Conservation (phyloP, 2,888 invertebrate genomes). For the Nowickia ferox region DNA sequence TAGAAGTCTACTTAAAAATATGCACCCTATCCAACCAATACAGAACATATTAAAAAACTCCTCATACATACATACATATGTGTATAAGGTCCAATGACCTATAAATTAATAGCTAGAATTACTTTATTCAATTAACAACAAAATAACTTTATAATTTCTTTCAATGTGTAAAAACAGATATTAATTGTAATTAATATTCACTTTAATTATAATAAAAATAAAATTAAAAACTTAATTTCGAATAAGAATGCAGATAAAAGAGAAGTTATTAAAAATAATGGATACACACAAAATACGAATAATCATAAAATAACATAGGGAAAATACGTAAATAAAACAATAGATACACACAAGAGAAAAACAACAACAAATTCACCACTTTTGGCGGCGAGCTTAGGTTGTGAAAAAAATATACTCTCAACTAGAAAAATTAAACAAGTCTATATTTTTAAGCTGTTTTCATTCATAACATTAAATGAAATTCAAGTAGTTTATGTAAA, state of each 20-base stretch:
- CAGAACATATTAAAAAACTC: too few species aligned
- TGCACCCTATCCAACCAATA: too few species aligned
- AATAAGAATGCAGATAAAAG: conserved; percentile 27
- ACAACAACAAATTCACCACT: conserved; percentile 68
- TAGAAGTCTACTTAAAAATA: too few species aligned
- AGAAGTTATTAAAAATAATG: conserved; percentile 61
- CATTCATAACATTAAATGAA: not conserved
- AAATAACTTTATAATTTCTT: conserved; percentile 28
- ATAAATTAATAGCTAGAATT: conserved; percentile 1
- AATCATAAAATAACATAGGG: conserved; percentile 46
- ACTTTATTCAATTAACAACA: conserved; percentile 13
- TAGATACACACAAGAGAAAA: conserved; percentile 45
- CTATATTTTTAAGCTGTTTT: not conserved
- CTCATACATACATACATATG: too few species aligned
- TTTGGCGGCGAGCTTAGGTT: conserved; percentile 50
- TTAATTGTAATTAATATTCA: conserved; percentile 38
- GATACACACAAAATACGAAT: conserved; percentile 71
- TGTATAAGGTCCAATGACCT: conserved; percentile 51
- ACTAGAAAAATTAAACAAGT: not conserved
- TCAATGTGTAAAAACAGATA: conserved; percentile 19
- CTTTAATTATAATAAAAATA: conserved; percentile 32
- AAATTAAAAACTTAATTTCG: conserved; percentile 16
- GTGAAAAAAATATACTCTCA: conserved; percentile 16
- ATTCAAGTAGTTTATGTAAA: conserved; percentile 2
- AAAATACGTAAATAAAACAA: conserved; percentile 59